Evolutionary conservation across 2,797 vertebrate genomes (phyloP).

Genomic region (Tenualosa ilisha): DNA sequence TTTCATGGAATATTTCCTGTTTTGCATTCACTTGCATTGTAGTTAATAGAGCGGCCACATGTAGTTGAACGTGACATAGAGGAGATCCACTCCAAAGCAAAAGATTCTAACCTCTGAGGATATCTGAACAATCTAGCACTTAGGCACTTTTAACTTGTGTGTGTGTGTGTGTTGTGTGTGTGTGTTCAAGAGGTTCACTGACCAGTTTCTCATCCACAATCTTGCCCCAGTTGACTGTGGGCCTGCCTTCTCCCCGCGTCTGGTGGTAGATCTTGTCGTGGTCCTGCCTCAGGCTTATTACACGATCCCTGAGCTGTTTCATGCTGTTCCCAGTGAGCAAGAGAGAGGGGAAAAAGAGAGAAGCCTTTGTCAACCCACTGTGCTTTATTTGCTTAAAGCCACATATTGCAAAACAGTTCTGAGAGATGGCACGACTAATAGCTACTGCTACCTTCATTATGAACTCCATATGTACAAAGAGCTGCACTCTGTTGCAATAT

Average conservation of each 20-base stretch:
- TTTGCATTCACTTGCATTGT: too few relatives aligned
- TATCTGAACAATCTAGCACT: too few relatives aligned
- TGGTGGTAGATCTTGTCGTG: conserved; percentile 85
- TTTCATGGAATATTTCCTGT: too few relatives aligned
- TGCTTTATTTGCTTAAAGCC: not conserved
- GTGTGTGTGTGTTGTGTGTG: too few relatives aligned
- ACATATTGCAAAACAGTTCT: not conserved
- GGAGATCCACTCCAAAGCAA: too few relatives aligned
- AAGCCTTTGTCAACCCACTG: not conserved
- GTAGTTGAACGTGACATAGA: too few relatives aligned
- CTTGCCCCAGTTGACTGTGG: conserved; percentile 89
- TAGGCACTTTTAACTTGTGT: too few relatives aligned
- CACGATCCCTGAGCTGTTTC: conserved; percentile 86
- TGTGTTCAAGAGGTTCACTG: conserved; percentile 35
- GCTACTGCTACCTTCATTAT: not conserved
- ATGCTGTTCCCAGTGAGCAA: conserved; percentile 71
- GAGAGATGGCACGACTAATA: not conserved
- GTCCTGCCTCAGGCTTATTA: conserved; percentile 80
- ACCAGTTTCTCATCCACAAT: conserved; percentile 94
- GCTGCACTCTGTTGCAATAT: too few relatives aligned
- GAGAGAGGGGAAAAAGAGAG: not conserved
- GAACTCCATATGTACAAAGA: not conserved
- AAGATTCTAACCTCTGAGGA: too few relatives aligned
- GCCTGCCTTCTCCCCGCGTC: conserved; percentile 74
- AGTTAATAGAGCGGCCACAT: too few relatives aligned